Conservation (phyloP, 2,888 invertebrate species). For the Allacma fusca region DNA sequence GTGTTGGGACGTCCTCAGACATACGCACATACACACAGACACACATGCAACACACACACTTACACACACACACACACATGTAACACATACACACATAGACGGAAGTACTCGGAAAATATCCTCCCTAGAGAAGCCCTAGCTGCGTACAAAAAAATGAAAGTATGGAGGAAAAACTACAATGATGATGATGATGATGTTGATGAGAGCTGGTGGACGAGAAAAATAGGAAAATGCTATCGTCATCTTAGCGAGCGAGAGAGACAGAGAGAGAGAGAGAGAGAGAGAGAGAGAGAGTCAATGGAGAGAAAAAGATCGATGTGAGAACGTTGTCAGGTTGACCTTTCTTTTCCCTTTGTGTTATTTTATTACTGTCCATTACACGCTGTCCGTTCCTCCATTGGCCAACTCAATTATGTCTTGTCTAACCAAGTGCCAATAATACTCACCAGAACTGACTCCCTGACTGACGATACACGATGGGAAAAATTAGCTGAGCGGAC, state of each 20-base stretch:
- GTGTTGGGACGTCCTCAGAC: too few relatives aligned
- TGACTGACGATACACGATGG: not conserved
- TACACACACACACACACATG: too few relatives aligned
- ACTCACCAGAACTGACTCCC: not conserved
- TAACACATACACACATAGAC: too few relatives aligned
- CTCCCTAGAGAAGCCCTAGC: too few relatives aligned
- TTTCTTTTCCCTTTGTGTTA: slow-evolving; percentile 41
- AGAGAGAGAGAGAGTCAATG: slow-evolving; percentile 25
- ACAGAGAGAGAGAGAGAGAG: too few relatives aligned
- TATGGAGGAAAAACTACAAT: too few relatives aligned
- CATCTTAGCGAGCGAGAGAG: not conserved
- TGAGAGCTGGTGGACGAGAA: slow-evolving; percentile 31
- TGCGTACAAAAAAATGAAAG: too few relatives aligned
- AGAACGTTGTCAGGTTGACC: slow-evolving; percentile 43
- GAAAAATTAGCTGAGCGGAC: not conserved
- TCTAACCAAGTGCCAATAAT: slow-evolving; percentile 22
- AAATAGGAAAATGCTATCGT: slow-evolving; percentile 35
- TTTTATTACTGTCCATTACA: slow-evolving; percentile 45
- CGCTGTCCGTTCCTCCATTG: slow-evolving; percentile 37
- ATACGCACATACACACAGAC: too few relatives aligned
- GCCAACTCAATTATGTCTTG: slow-evolving; percentile 42
- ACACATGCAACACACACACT: too few relatives aligned
- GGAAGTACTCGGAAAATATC: too few relatives aligned
- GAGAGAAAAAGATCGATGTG: slow-evolving; percentile 39
- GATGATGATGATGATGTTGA: slow-evolving; percentile 36